These are phyloP conservation scores for Poeciliopsis turneri DNA, from an alignment of 2,797 vertebrate species.

Conservation along the genomic window DNA sequence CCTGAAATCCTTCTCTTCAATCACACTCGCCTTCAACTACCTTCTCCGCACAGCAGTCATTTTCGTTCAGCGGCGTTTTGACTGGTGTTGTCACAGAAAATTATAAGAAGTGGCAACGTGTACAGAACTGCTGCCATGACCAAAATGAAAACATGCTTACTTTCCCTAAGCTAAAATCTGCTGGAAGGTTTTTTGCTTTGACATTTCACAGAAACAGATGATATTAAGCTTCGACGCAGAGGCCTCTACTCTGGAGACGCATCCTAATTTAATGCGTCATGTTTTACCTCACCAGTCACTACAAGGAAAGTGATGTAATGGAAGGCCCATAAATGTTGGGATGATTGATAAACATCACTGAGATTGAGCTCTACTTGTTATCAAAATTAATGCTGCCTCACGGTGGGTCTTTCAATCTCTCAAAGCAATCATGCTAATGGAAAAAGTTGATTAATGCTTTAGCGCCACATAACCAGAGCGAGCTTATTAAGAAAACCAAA, in stretches of 20 bases:
- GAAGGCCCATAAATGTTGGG: slow-evolving; percentile 10
- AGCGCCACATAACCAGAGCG: slow-evolving; percentile 8
- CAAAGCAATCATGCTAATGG: slow-evolving; percentile 54
- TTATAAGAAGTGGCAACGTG: slow-evolving; percentile 45
- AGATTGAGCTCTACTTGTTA: slow-evolving; percentile 50
- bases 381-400: slow-evolving; percentile 38
- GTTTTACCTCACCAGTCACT: slow-evolving; percentile 31
- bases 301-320: slow-evolving; percentile 15
- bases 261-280: slow-evolving; percentile 4
- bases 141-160: slow-evolving; percentile 62
- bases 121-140: slow-evolving; percentile 58
- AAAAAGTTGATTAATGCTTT: slow-evolving; percentile 45
- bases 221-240: neutral
- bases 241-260: slow-evolving; percentile 2
- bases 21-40: slow-evolving; percentile 6
- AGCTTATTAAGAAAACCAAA: slow-evolving; percentile 26
- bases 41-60: slow-evolving; percentile 45
- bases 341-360: slow-evolving; percentile 48
- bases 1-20: slow-evolving; percentile 41
- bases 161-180: slow-evolving; percentile 25
- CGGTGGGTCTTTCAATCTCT: slow-evolving; percentile 45
- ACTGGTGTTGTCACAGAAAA: slow-evolving; percentile 74
- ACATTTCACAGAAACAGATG: neutral
- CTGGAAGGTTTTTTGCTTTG: neutral
- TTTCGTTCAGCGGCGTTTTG: slow-evolving; percentile 41